Base-by-base conservation (phyloP, 2,888 invertebrate genomes). In the Loripinus fragilis region DNA sequence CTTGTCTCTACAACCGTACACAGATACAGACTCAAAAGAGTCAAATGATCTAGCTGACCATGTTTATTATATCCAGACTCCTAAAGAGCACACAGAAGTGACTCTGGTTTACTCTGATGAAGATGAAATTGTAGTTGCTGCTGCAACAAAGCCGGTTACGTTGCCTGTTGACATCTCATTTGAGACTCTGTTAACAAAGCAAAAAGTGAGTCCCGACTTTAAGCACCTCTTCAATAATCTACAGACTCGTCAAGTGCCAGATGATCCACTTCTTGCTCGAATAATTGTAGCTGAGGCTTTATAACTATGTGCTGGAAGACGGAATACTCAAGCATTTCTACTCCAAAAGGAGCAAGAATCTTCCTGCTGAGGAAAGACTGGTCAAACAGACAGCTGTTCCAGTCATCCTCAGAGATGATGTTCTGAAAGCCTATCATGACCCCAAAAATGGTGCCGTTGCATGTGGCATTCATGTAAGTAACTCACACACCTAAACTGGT, bases 391-490 rank as follows among this genome's bases (percentile, higher is more conserved):
- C 50, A 69, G 65, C 72, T 20, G 55, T 76, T 42, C 78, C 80
- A 45, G 25, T 45, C 35, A 17, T 42, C 17, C 48, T 78, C 8
- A 35, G 78, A 25, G 71, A 75, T 66, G 80, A 81, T n/a, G n/a
- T n/a, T 2, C 15, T 45, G 45, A 8, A 66, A 65, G 38, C 73
- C 74, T 83, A 80, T 42, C 81, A 83, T 76, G 83, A 85, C 68
- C 67, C 64, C 66, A 17, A n/a, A n/a, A n/a, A n/a, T n/a, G n/a
- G n/a, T n/a, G n/a, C n/a, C n/a, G n/a, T n/a, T n/a, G n/a, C n/a
- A n/a, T n/a, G n/a, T n/a, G n/a, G n/a, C n/a, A n/a, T n/a, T n/a
- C n/a, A n/a, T n/a, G n/a, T n/a, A n/a, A n/a, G n/a, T n/a, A n/a
- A n/a, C n/a, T n/a, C n/a, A n/a, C n/a, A n/a, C n/a, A n/a, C n/a